Base-by-base conservation (phyloP, 2,113 vertebrate species). In the Nematolebias whitei region DNA sequence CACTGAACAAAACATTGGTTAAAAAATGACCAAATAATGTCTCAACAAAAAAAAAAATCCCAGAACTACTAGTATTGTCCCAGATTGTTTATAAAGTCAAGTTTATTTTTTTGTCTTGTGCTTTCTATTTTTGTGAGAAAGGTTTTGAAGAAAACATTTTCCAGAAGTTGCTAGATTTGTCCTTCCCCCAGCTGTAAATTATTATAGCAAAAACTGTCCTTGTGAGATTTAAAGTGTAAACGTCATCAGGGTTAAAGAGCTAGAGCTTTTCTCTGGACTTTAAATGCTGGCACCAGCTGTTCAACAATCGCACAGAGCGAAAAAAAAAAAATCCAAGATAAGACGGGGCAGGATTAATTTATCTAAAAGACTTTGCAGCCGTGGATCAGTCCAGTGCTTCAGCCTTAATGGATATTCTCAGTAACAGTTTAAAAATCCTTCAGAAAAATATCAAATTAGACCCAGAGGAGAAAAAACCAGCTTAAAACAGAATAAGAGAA, bases 181-280 rank as follows among this genome's bases (percentile, higher is more conserved):
- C n/a, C n/a, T n/a, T n/a, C n/a, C n/a, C n/a, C 76, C 80, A 84
- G 78, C 74, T 85, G 82, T 68, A 72, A 62, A 63, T 73, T 53
- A 74, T 4, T 59, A 61, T 66, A 44, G 74, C 49, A 78, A 67
- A 85, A 85, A 83, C 63, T n/a, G 44, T 75, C 32, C 58, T 67
- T 59, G 14, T 48, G 22, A 75, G 55, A 67, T 67, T 58, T 65
- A 14, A 12, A 20, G 39, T 40, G 41, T 41, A 56, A 72, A 75
- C 26, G 20, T 22, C 23, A 48, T 60, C 56, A n/a, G 68, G 60
- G 56, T 74, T 52, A 54, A 74, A 76, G 53, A 47, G 54, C 50
- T 23, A 22, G 52, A 20, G 56, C 59, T 59, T 43, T 40, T 79
- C 43, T 78, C 10, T 20, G 2, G 23, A 67, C 52, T 75, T 60